A percentile compares a stretch with the other conserved stretches of the same genome.
Evolutionary conservation across 2,797 vertebrate genomes (phyloP).

Genomic region (Galaxias olidus): DNA sequence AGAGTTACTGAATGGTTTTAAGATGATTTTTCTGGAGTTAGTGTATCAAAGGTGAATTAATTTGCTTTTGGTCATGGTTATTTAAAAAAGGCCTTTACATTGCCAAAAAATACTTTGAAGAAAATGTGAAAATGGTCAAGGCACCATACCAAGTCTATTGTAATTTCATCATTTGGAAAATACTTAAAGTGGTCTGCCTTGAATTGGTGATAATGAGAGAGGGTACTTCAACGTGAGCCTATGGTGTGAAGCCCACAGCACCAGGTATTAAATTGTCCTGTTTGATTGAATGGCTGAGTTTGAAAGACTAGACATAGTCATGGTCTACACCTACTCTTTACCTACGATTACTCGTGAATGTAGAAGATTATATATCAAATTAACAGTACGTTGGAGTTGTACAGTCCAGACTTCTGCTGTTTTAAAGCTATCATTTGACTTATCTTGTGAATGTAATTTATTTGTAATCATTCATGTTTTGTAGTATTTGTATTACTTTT

Average conservation of each 20-base stretch:
- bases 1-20: background rate
- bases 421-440: background rate
- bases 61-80: background rate
- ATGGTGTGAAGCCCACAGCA: constrained; percentile 10
- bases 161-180: too few species aligned
- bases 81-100: too few species aligned
- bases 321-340: constrained; percentile 12
- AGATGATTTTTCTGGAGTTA: constrained; percentile 1
- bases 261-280: constrained; percentile 20
- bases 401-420: background rate
- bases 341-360: background rate
- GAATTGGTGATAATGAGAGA: constrained; percentile 23
- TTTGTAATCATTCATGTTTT: background rate
- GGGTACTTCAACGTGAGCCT: constrained; percentile 27
- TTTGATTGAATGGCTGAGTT: constrained; percentile 24
- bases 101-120: too few species aligned
- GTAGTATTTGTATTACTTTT: too few species aligned
- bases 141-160: too few species aligned
- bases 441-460: background rate
- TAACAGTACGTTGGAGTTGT: constrained; percentile 2
- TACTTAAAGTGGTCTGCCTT: too few species aligned
- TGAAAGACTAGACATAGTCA: constrained; percentile 42
- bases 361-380: constrained; percentile 22
- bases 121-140: too few species aligned
- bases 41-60: constrained; percentile 2